A percentile compares a stretch with the other conserved stretches of the same genome.
Conservation (phyloP, 2,113 vertebrate species). For the Callipepla squamata region DNA sequence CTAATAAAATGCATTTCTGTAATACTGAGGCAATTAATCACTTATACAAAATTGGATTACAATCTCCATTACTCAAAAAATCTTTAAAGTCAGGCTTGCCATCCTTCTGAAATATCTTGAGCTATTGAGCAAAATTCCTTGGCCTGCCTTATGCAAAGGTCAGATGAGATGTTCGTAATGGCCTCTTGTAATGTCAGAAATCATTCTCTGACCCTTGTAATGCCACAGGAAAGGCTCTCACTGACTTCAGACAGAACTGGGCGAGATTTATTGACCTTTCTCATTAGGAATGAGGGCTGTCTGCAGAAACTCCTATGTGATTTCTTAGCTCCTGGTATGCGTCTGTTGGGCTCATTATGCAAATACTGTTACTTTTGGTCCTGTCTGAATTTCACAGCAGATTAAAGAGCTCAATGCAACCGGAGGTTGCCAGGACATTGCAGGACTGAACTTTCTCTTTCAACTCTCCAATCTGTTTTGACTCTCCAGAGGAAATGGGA, state of each 20-base stretch:
- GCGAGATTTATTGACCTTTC: slow-evolving; percentile 21
- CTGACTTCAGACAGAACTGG: slow-evolving; percentile 20
- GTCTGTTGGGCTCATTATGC: not conserved
- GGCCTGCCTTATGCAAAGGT: slow-evolving; percentile 54
- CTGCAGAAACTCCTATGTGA: not conserved
- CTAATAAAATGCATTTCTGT: slow-evolving; percentile 63
- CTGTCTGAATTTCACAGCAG: not conserved
- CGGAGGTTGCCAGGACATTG: not conserved
- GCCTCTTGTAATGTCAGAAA: slow-evolving; percentile 54
- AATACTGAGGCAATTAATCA: slow-evolving; percentile 63
- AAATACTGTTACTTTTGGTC: not conserved
- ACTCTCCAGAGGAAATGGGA: not conserved
- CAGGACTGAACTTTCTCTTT: not conserved
- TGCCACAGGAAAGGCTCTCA: not conserved
- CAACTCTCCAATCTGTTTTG: not conserved
- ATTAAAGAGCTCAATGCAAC: not conserved
- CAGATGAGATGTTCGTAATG: slow-evolving; percentile 27
- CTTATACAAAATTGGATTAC: slow-evolving; percentile 61
- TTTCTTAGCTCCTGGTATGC: not conserved
- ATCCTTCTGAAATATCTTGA: slow-evolving; percentile 38
- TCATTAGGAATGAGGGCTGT: slow-evolving; percentile 16
- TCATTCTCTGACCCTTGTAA: slow-evolving; percentile 22
- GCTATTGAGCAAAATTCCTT: slow-evolving; percentile 25
- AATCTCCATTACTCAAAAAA: slow-evolving; percentile 57
- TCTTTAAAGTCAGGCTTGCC: slow-evolving; percentile 46